Evolutionary conservation across 1,140 invertebrate species (phyloP).

Genomic region (Laodelphax striatellus): DNA sequence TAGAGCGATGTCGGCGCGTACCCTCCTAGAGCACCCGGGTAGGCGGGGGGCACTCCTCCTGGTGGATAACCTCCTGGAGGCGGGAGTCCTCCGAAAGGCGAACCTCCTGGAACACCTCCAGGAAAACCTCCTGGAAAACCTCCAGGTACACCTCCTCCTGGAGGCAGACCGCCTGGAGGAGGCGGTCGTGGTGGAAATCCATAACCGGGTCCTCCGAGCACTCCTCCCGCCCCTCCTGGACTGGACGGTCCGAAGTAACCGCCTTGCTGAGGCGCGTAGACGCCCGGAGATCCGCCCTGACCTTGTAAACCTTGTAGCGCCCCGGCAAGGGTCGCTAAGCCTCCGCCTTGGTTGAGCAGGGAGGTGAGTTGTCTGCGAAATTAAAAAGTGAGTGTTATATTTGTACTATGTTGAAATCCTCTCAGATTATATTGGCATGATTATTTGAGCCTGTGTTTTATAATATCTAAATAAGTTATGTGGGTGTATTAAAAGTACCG

Average conservation of each 20-base stretch:
- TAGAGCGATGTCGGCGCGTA: slow-evolving; percentile 28
- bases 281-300: no score
- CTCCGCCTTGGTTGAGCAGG: slow-evolving; percentile 15
- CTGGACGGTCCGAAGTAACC: background rate
- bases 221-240: background rate
- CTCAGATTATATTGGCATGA: no score
- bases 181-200: background rate
- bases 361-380: slow-evolving; percentile 16
- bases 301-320: background rate
- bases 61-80: background rate
- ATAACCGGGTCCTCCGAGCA: background rate
- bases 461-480: no score
- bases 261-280: no score
- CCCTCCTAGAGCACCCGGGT: background rate
- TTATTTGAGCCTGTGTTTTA: no score
- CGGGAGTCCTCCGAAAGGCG: no score
- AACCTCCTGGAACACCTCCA: background rate
- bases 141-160: background rate
- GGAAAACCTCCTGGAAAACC: background rate
- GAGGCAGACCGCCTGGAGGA: background rate
- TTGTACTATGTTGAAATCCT: no score
- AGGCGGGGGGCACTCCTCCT: background rate
- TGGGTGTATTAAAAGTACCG: no score
- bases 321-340: background rate
- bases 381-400: no score